These are phyloP conservation scores for Melanogrammus aeglefinus DNA, from an alignment of 2,797 vertebrate species.

Conservation along the genomic window DNA sequence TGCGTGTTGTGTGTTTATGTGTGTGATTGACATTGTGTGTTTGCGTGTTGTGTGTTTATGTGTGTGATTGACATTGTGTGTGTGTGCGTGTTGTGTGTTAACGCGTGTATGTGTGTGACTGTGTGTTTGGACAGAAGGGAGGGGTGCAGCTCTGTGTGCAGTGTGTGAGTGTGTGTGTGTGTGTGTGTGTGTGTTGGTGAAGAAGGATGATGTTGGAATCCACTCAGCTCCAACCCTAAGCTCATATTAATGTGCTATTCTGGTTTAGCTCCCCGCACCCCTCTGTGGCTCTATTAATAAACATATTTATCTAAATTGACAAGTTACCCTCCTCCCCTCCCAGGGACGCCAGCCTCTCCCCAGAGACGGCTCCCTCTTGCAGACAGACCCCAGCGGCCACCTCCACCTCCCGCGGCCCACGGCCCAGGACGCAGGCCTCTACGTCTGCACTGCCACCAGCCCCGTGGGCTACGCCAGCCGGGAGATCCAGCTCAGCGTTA, in stretches of 20 bases:
- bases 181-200: neutral
- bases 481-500: constrained; percentile 85
- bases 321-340: constrained; percentile 21
- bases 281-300: constrained; percentile 9
- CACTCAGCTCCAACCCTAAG: constrained; percentile 13
- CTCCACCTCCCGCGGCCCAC: constrained; percentile 75
- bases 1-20: too few species aligned
- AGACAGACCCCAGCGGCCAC: constrained; percentile 65
- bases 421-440: constrained; percentile 75
- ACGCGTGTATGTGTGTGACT: neutral
- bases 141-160: neutral
- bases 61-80: neutral
- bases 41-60: neutral
- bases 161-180: neutral
- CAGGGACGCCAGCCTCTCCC: constrained; percentile 76
- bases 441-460: constrained; percentile 86
- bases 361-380: constrained; percentile 45
- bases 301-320: constrained; percentile 22
- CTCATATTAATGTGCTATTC: constrained; percentile 23
- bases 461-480: constrained; percentile 79
- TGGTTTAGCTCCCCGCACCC: constrained; percentile 14
- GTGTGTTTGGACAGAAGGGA: neutral
- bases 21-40: neutral
- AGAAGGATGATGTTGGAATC: neutral
- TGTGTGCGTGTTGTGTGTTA: neutral